phyloP scores from a whole-genome alignment of 2,797 vertebrate species.

The Furcifer pardalis region DNA sequence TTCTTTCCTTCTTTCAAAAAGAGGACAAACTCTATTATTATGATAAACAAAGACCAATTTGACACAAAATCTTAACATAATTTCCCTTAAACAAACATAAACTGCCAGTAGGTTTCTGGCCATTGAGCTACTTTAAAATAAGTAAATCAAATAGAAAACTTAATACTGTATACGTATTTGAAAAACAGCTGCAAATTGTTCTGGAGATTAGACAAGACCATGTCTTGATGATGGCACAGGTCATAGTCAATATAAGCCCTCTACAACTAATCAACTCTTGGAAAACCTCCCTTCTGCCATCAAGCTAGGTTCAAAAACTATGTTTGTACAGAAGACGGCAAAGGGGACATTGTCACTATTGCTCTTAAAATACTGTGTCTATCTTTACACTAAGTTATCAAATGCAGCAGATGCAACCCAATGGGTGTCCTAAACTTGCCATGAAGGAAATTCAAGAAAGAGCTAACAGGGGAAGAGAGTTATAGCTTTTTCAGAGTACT shows the following conservation, averaged over 20 bases:
- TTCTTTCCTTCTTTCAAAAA: not conserved
- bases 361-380: not conserved
- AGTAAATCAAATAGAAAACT: not conserved
- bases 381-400: constrained; percentile 70
- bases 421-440: constrained; percentile 72
- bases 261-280: not conserved
- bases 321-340: not conserved
- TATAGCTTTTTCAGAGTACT: constrained; percentile 54
- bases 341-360: not conserved
- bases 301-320: not conserved
- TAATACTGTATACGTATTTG: no score
- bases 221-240: not conserved
- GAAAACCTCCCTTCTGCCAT: not conserved
- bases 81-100: no score
- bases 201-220: not conserved
- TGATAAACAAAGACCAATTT: no score
- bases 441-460: constrained; percentile 61
- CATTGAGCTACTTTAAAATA: no score
- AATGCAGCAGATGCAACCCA: constrained; percentile 70
- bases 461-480: constrained; percentile 37
- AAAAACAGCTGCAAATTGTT: constrained; percentile 1
- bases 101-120: no score
- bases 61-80: no score
- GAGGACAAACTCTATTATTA: no score
- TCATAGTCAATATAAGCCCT: not conserved